Evolutionary conservation across 2,888 invertebrate genomes (phyloP).

Genomic region (Caprella mutica): DNA sequence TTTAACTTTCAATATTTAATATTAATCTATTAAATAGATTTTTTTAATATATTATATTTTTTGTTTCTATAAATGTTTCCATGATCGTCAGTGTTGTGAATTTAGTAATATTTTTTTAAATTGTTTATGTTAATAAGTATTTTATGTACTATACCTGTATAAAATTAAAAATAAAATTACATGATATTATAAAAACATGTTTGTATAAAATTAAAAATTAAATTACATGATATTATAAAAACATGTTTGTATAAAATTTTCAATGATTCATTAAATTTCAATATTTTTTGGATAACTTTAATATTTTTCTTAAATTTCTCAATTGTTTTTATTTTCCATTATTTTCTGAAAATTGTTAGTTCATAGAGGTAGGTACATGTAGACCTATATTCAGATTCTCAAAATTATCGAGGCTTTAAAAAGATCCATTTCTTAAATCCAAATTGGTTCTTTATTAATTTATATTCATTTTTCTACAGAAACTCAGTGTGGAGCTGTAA

Average conservation of each 20-base stretch:
- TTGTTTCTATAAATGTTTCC: neutral
- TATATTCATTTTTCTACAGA: no score
- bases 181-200: neutral
- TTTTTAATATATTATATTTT: neutral
- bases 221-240: neutral
- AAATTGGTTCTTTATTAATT: no score
- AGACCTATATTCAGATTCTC: no score
- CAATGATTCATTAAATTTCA: no score
- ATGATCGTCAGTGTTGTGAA: neutral
- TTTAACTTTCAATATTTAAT: neutral
- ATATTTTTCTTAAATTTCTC: no score
- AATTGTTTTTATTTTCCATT: no score
- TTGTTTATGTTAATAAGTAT: neutral
- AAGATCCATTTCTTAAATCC: no score
- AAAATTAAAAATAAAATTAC: neutral
- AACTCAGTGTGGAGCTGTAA: no score
- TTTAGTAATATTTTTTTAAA: neutral
- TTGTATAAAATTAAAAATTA: neutral
- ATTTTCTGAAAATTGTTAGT: no score
- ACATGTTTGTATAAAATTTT: neutral
- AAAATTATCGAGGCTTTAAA: no score
- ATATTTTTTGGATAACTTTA: no score
- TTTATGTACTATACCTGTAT: neutral
- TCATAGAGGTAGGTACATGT: no score
- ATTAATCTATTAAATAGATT: neutral